Conservation (phyloP, 1,140 invertebrate genomes). For the Ladona fulva region DNA sequence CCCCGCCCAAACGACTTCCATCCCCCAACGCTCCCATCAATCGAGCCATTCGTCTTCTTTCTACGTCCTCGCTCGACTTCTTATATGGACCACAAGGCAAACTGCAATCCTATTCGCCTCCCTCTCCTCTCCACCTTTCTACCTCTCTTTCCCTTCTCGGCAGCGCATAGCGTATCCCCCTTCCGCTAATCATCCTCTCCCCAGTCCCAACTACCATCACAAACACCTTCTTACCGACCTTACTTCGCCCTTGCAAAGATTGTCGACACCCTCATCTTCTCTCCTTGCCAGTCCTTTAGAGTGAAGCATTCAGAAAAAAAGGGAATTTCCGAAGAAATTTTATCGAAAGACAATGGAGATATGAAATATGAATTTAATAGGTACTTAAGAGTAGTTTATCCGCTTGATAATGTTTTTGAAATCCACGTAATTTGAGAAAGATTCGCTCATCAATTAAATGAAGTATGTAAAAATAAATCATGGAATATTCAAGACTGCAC, state of each 20-base stretch:
- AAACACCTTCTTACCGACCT: neutral
- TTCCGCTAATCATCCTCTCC: neutral
- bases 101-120: neutral
- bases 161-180: neutral
- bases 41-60: neutral
- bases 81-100: constrained; percentile 9
- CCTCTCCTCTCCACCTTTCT: neutral
- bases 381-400: too few relatives aligned
- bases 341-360: too few relatives aligned
- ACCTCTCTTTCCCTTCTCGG: neutral
- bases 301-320: too few relatives aligned
- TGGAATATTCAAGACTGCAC: too few relatives aligned
- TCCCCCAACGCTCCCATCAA: neutral
- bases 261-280: neutral
- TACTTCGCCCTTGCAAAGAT: neutral
- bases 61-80: neutral
- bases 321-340: too few relatives aligned
- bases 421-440: too few relatives aligned
- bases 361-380: too few relatives aligned
- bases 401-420: too few relatives aligned
- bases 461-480: too few relatives aligned
- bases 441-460: too few relatives aligned
- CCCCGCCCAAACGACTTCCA: neutral
- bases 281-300: neutral
- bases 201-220: neutral